Conservation (phyloP, 1,140 invertebrate genomes). For the Goniozus legneri region DNA sequence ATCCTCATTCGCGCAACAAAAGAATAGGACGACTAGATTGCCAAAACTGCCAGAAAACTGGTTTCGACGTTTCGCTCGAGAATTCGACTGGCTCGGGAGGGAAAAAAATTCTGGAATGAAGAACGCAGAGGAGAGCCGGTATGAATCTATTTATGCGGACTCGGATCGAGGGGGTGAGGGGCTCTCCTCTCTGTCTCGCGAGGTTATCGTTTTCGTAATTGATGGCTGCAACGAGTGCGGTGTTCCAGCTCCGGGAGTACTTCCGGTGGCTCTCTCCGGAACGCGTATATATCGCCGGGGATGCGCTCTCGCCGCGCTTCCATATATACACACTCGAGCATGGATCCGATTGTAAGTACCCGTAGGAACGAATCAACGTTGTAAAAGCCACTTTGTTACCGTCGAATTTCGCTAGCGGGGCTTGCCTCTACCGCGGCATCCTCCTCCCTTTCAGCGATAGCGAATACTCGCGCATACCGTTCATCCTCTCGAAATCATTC, state of each 20-base stretch:
- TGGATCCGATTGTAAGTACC: constrained; percentile 13
- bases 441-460: too few relatives aligned
- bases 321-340: not conserved
- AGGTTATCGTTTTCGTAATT: constrained; percentile 25
- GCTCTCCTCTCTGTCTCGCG: constrained; percentile 10
- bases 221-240: constrained; percentile 15
- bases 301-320: too few relatives aligned
- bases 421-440: too few relatives aligned
- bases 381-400: constrained; percentile 16
- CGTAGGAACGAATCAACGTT: constrained; percentile 17
- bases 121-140: constrained; percentile 10
- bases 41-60: too few relatives aligned
- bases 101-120: too few relatives aligned
- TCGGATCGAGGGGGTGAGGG: constrained; percentile 16
- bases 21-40: too few relatives aligned
- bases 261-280: too few relatives aligned
- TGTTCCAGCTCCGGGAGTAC: too few relatives aligned
- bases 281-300: not conserved
- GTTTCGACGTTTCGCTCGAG: too few relatives aligned
- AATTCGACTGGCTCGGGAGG: too few relatives aligned
- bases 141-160: constrained; percentile 24
- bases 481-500: too few relatives aligned
- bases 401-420: not conserved
- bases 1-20: constrained; percentile 5
- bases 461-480: too few relatives aligned